Percentiles rank a stretch among this genome's conserved stretches.
Evolutionary conservation across 2,888 invertebrate species (phyloP).

Genomic region (Microplitis manilae): DNA sequence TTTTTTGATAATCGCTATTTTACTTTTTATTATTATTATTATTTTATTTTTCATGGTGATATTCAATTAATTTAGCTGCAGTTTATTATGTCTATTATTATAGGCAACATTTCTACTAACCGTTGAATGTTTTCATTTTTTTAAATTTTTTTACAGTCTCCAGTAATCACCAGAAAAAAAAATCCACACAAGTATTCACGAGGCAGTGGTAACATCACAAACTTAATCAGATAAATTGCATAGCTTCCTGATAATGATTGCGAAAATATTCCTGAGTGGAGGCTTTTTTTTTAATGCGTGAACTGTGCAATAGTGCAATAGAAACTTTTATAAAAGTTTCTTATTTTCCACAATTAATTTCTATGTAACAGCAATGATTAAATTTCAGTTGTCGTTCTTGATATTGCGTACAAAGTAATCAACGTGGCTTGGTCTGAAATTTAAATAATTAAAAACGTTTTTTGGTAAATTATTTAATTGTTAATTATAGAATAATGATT

Average conservation of each 20-base stretch:
- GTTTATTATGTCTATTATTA: slow-evolving; percentile 3
- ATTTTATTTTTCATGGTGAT: neutral
- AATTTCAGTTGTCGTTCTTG: too few relatives aligned
- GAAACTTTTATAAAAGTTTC: neutral
- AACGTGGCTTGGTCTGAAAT: slow-evolving; percentile 63
- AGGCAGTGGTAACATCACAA: slow-evolving; percentile 50
- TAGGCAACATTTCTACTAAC: slow-evolving; percentile 17
- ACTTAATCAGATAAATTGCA: slow-evolving; percentile 30
- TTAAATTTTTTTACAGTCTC: slow-evolving; percentile 12
- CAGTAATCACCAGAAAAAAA: slow-evolving; percentile 21
- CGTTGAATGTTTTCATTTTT: neutral
- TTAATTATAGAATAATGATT: neutral
- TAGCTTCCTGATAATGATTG: neutral
- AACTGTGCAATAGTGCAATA: neutral
- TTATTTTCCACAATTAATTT: neutral
- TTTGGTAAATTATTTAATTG: neutral
- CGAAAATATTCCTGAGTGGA: slow-evolving; percentile 19
- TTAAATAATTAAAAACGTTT: neutral
- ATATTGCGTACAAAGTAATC: slow-evolving; percentile 44
- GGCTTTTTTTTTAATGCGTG: slow-evolving; percentile 1
- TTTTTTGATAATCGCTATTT: slow-evolving; percentile 16
- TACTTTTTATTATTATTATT: neutral
- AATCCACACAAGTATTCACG: slow-evolving; percentile 32
- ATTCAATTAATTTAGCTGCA: slow-evolving; percentile 11
- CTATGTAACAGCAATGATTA: neutral